phyloP scores from a whole-genome alignment of 2,113 vertebrate species.

The Irena cyanogastra region DNA sequence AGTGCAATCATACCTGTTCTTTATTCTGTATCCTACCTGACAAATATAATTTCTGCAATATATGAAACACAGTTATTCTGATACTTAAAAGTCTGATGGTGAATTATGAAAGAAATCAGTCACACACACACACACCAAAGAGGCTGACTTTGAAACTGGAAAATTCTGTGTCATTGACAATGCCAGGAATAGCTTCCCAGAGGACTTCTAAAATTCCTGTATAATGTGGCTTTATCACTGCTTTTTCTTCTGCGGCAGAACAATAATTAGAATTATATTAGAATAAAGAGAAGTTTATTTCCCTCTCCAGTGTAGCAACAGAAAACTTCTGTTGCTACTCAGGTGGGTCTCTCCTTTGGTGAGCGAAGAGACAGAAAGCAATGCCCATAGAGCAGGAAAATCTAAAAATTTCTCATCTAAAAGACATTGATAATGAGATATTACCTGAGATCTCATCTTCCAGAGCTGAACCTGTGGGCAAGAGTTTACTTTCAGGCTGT shows the following conservation, averaged over 20 bases:
- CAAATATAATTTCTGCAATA: background rate
- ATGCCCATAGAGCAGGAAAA: background rate
- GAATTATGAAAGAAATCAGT: background rate
- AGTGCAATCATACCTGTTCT: background rate
- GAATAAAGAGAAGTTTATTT: background rate
- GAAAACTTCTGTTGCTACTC: background rate
- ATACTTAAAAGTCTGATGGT: background rate
- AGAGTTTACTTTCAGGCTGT: background rate
- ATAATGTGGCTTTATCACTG: background rate
- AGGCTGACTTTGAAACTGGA: background rate
- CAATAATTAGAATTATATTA: background rate
- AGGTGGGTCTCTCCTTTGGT: background rate
- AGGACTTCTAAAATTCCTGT: background rate
- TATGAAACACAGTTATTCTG: background rate
- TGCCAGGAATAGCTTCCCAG: background rate
- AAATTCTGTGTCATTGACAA: background rate
- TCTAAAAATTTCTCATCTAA: background rate
- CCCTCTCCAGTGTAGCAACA: background rate
- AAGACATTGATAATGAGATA: background rate
- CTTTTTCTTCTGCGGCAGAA: background rate
- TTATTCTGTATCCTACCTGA: background rate
- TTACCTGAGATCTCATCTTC: background rate
- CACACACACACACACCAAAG: background rate
- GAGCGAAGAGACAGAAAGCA: background rate
- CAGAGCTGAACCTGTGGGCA: background rate